Percentiles rank a stretch among this genome's conserved stretches.
These are phyloP conservation scores for Drosophila carrolli DNA, from an alignment of 1,140 invertebrate species.

Conservation along the genomic window DNA sequence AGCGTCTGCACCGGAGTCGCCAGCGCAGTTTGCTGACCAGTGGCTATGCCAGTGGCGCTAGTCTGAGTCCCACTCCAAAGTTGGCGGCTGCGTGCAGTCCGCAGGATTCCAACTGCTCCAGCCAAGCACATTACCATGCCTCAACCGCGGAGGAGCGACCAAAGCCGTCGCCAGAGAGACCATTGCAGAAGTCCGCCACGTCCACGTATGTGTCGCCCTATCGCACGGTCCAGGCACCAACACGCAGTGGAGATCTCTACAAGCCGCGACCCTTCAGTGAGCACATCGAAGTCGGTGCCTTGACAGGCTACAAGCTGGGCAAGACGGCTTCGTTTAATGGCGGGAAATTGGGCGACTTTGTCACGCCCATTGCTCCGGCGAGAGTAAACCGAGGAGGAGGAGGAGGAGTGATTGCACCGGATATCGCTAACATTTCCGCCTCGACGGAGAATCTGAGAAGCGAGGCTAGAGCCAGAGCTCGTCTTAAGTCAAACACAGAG, in stretches of 20 bases:
- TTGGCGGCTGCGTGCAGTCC: constrained; percentile 65
- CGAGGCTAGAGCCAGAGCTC: constrained; percentile 88
- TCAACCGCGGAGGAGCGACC: constrained; percentile 52
- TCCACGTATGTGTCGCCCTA: constrained; percentile 74
- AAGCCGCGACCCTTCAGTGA: constrained; percentile 79
- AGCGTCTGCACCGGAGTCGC: constrained; percentile 84
- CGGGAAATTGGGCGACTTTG: constrained; percentile 53
- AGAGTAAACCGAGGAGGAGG: constrained; percentile 37
- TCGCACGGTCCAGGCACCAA: constrained; percentile 48
- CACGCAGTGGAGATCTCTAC: constrained; percentile 52
- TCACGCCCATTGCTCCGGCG: constrained; percentile 51
- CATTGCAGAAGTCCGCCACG: constrained; percentile 70
- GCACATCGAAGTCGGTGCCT: constrained; percentile 52
- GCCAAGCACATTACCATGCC: constrained; percentile 77
- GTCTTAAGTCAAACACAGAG: constrained; percentile 90
- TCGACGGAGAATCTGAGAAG: constrained; percentile 87
- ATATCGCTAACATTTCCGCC: constrained; percentile 68
- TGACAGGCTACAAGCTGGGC: constrained; percentile 71
- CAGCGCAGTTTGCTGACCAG: constrained; percentile 78
- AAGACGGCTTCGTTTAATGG: constrained; percentile 75
- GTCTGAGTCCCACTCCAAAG: constrained; percentile 75
- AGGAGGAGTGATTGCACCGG: background rate
- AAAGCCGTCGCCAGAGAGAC: constrained; percentile 38
- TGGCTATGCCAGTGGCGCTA: constrained; percentile 72
- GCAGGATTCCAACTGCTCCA: constrained; percentile 74